Conservation (phyloP, 2,797 vertebrate species). For the Benthosema pterotum region DNA sequence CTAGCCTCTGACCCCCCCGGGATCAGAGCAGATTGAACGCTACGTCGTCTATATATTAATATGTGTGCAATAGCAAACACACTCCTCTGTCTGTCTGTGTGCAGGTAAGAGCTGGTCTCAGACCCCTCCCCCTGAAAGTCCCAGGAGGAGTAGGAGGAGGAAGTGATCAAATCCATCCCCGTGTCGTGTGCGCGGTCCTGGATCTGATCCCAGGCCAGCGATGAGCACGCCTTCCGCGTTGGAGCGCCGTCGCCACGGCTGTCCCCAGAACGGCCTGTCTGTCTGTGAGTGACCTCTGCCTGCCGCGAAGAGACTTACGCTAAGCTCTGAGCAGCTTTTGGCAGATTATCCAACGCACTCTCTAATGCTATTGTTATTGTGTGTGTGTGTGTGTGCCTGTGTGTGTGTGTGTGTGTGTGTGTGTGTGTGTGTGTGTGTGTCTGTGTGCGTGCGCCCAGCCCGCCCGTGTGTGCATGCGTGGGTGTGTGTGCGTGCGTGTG, state of each 20-base stretch:
- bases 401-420: conserved; percentile 35
- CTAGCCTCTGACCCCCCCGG: conserved; percentile 46
- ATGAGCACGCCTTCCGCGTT: conserved; percentile 6
- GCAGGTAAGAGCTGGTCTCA: conserved; percentile 37
- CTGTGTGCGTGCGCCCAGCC: conserved; percentile 33
- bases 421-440: conserved; percentile 30
- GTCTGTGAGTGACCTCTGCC: conserved; percentile 74
- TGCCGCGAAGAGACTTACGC: conserved; percentile 79
- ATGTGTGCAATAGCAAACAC: conserved; percentile 9
- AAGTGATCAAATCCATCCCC: neutral
- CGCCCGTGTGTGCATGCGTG: conserved; percentile 28
- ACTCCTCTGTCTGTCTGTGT: conserved; percentile 15
- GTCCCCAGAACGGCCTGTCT: conserved; percentile 69
- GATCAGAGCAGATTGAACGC: conserved; percentile 33
- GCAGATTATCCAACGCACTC: conserved; percentile 77
- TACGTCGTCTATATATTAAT: conserved; percentile 1
- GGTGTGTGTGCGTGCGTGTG: too few relatives aligned
- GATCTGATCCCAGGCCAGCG: conserved; percentile 42
- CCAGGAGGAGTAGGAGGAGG: conserved; percentile 5
- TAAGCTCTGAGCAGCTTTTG: conserved; percentile 82
- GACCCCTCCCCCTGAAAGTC: conserved; percentile 41
- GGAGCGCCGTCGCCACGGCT: conserved; percentile 35
- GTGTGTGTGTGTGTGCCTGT: conserved; percentile 19
- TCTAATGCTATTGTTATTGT: conserved; percentile 78
- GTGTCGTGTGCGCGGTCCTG: too few relatives aligned